A percentile compares a stretch with the other conserved stretches of the same genome.
These are phyloP conservation scores for Microtus oregoni DNA, from an alignment of 2,113 vertebrate species.

Conservation along the genomic window DNA sequence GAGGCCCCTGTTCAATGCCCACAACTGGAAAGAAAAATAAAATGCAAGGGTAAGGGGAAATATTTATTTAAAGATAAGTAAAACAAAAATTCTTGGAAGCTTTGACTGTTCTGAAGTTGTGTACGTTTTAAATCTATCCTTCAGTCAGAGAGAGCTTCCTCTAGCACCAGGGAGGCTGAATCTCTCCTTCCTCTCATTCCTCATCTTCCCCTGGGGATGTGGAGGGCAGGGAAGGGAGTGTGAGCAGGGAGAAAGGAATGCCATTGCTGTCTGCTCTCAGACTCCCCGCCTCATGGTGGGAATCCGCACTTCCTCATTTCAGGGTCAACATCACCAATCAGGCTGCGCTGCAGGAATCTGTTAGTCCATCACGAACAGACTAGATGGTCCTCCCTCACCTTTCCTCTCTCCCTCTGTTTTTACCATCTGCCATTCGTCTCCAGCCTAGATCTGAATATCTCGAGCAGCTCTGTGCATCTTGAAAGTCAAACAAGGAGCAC, in stretches of 20 bases:
- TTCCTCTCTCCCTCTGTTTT: not conserved
- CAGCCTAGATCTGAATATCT: not conserved
- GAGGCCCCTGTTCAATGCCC: not conserved
- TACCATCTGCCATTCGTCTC: not conserved
- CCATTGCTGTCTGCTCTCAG: conserved; percentile 43
- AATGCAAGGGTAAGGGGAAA: not conserved
- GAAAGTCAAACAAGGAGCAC: conserved; percentile 2
- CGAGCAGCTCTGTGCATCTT: conserved; percentile 5
- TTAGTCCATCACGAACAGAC: not conserved
- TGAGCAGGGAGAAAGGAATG: conserved; percentile 52
- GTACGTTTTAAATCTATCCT: not conserved
- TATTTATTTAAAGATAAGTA: conserved; percentile 46
- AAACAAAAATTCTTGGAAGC: not conserved
- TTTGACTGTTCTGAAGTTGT: not conserved
- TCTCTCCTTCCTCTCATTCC: not conserved
- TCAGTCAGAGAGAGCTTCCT: not conserved
- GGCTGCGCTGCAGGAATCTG: not conserved
- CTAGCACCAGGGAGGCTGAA: not conserved
- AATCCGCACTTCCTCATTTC: conserved; percentile 6
- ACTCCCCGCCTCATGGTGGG: not conserved
- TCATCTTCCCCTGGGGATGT: not conserved
- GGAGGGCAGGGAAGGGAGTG: not conserved
- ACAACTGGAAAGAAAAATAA: not conserved
- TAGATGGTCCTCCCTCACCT: not conserved
- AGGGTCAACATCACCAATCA: not conserved